Evolutionary conservation across 2,797 vertebrate species (phyloP), one percentile per base, ranked within the genome.

Genomic region (Silurus lanzhouensis): DNA sequence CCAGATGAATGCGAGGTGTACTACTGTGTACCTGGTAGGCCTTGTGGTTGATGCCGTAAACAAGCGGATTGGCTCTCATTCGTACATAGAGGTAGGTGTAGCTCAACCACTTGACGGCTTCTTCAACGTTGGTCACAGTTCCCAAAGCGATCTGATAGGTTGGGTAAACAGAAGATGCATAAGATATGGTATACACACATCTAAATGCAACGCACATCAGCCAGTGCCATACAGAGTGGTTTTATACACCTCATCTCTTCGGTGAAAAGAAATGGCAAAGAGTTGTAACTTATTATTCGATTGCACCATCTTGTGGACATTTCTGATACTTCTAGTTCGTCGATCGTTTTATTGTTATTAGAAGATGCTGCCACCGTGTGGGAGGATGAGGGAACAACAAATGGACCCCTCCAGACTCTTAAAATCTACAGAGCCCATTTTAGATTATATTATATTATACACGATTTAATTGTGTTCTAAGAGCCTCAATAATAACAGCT

Each of bases 41-140:
- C 90, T 97, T 98, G 95, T 99, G 96, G 94, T 95, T 98, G 96
- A 99, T 97, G 91, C 98, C 98, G 67, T 99, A 99, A 25, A 87
- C 97, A 94, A 99, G 96, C 76, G 98, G 97, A 93, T 99, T 99
- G 93, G 96, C 97, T 95, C 98, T 97, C 97, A 99, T 98, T 90
- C 98, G 97, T 82, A 99, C 97, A 88, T 97, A 99, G 81, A 99
- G 96, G 82, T 99, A 99, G 67, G 98, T 98, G 90, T 99, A 99
- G 93, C 97, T 99, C 91, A 99, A 95, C 98, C 98, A 99, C 94
- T 97, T 99, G 91, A 99, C 98, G 52, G 97, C 98, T 94, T 99
- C 98, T 90, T 99, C 98, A 91, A 99, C 96, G 22, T 98, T 99
- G 90, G 98, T 99, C 84, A 99, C 97, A 0, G 98, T 99, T 88